Evolutionary conservation across 2,113 vertebrate species (phyloP), one percentile per base, ranked within the genome.

Genomic region (Polypterus senegalus): DNA sequence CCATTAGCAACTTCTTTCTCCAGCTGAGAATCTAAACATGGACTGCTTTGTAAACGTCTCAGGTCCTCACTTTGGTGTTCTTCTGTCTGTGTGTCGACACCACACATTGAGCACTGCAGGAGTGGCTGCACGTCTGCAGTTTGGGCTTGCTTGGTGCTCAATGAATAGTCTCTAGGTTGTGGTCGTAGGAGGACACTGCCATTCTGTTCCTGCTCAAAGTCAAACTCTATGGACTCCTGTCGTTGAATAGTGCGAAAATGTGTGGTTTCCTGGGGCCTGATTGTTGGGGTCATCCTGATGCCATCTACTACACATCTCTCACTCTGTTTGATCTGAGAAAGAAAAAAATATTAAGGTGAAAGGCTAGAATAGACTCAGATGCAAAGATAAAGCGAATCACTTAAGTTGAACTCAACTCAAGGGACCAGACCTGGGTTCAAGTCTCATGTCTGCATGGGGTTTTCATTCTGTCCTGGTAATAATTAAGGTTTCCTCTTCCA

Each of bases 171-270:
- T 9, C 49, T 2, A 6, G 49, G 49, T 51, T 51, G 72, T 1
- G 84, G 83, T 59, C 77, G 71, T 49, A 86, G 65, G 65, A 88
- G 67, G 46, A 86, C 73, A 1, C 66, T 66, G 54, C 61, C 65
- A 11, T 6, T 9, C 46, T 60, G 68, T 27, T 59, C 58, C 47
- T 67, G 60, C 47, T 74, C 62, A 3, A 9, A 48, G 64, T 62
- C 67, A 65, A 68, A 6, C 56, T 88, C 81, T 10, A 88, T 80
- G 9, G 83, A 84, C 54, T 78, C 70, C 66, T 88, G 82, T 5
- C 81, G 73, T 60, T 79, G 70, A 55, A 88, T 86, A 46, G 80
- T 79, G 45, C 80, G 70, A 55, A 88, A 88, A 68, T 81, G 79
- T 59, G 77, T 79, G 51, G 46, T 65, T 9, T 53, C 60, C 0